These are phyloP conservation scores for Phengaris arion DNA, from an alignment of 2,888 invertebrate genomes.

Conservation along the genomic window DNA sequence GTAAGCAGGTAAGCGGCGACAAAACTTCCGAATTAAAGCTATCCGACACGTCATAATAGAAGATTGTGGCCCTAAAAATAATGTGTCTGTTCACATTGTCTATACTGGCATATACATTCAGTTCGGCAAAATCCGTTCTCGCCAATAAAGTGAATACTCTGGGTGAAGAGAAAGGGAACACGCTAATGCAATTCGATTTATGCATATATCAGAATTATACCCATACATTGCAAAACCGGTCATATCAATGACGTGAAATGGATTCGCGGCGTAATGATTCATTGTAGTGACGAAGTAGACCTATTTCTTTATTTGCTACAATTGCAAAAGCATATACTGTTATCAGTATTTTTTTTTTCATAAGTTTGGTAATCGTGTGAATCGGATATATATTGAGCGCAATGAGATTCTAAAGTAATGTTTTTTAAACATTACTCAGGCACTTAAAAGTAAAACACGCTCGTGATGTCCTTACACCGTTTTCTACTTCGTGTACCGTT, in stretches of 20 bases:
- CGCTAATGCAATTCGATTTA: neutral
- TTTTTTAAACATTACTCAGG: neutral
- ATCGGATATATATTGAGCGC: neutral
- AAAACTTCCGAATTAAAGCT: no score
- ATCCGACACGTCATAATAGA: no score
- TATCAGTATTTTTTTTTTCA: no score
- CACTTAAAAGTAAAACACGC: neutral
- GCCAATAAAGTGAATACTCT: neutral
- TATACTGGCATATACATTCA: neutral
- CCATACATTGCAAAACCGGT: neutral
- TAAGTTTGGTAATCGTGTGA: neutral
- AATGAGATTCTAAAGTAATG: neutral
- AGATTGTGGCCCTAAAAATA: no score
- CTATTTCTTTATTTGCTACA: no score
- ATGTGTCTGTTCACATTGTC: no score
- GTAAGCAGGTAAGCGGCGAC: no score
- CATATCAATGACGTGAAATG: neutral
- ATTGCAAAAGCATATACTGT: no score
- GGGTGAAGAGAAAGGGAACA: conserved; percentile 5
- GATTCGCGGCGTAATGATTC: neutral
- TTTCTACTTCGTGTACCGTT: neutral
- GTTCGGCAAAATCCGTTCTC: conserved; percentile 2
- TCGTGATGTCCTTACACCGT: neutral
- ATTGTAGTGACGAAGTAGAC: neutral
- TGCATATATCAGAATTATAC: neutral